Evolutionary conservation across 92 coral and sea anemone species (phyloP).

Genomic region (Siderastrea radians): DNA sequence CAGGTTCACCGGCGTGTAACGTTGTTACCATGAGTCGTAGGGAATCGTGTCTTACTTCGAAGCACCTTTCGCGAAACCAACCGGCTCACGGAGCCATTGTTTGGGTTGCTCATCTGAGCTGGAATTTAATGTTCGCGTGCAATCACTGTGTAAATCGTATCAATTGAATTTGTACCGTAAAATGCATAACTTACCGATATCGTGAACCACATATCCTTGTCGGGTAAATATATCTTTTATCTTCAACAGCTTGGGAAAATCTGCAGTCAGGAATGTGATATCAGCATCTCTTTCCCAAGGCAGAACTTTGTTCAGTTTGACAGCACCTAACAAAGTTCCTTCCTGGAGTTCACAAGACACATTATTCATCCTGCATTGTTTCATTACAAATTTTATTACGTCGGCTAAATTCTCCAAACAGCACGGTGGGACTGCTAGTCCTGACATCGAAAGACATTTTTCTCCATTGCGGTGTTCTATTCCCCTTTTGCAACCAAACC

Average conservation of each 20-base stretch:
- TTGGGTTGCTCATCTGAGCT: no score
- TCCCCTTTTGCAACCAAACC: constrained; percentile 94
- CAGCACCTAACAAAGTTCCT: constrained; percentile 91
- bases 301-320: constrained; percentile 80
- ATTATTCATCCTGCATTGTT: constrained; percentile 69
- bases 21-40: no score
- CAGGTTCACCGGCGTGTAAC: no score
- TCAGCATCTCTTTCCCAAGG: constrained; percentile 98
- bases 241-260: constrained; percentile 66
- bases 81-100: no score
- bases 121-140: no score
- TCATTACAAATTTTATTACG: constrained; percentile 88
- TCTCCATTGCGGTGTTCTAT: constrained; percentile 74
- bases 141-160: no score
- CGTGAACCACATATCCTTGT: constrained; percentile 71
- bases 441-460: constrained; percentile 70
- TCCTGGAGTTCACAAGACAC: constrained; percentile 91
- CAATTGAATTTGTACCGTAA: no score
- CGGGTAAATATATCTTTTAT: constrained; percentile 50
- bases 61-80: no score
- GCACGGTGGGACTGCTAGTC: constrained; percentile 91
- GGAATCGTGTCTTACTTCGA: no score
- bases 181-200: constrained; percentile 64
- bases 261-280: constrained; percentile 78
- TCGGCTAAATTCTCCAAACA: constrained; percentile 94